A percentile compares a stretch with the other conserved stretches of the same genome.
These are phyloP conservation scores for Craseonycteris thonglongyai DNA, from an alignment of 2,113 vertebrate species.

Conservation along the genomic window DNA sequence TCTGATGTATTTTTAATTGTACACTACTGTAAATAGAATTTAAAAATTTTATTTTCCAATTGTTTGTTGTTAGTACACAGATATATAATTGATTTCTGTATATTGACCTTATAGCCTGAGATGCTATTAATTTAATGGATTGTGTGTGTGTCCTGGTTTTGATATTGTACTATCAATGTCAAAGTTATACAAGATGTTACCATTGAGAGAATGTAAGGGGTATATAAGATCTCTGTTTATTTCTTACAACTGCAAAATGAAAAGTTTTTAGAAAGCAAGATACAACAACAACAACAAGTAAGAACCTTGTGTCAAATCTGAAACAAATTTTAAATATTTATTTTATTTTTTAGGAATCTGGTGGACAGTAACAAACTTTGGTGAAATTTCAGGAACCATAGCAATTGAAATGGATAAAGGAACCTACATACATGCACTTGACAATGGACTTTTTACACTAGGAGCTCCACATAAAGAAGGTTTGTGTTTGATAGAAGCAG, in stretches of 20 bases:
- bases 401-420: constrained; percentile 96
- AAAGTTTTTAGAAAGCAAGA: background rate
- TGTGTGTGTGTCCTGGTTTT: background rate
- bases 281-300: background rate
- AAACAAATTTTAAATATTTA: background rate
- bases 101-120: no score
- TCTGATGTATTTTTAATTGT: no score
- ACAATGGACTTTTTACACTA: constrained; percentile 95
- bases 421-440: constrained; percentile 92
- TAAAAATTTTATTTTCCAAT: no score
- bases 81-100: no score
- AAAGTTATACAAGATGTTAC: background rate
- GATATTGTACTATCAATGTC: background rate
- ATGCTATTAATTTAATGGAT: no score
- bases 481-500: constrained; percentile 13
- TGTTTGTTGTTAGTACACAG: no score
- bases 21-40: background rate
- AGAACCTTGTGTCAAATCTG: background rate
- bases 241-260: background rate
- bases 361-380: constrained; percentile 90
- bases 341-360: constrained; percentile 84
- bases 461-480: constrained; percentile 92
- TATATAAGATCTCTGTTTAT: background rate
- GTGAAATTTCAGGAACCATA: constrained; percentile 91
- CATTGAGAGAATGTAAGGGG: background rate